phyloP scores from a whole-genome alignment of 2,888 invertebrate genomes.

The Miltochrista miniata region DNA sequence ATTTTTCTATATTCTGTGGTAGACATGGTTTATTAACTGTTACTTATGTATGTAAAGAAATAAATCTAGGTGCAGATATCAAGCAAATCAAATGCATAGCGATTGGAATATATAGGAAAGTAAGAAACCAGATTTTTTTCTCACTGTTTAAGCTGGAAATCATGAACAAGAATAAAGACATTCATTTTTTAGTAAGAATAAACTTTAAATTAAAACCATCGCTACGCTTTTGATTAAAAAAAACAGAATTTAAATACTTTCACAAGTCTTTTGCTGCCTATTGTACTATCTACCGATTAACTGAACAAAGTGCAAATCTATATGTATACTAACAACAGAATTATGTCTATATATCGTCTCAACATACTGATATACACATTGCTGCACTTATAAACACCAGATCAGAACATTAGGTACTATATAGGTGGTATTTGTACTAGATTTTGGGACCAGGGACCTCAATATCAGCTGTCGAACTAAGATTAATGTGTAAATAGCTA shows the following conservation, averaged over 20 bases:
- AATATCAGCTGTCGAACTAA: conserved; percentile 36
- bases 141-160: no score
- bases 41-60: conserved; percentile 39
- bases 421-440: conserved; percentile 56
- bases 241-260: conserved; percentile 10
- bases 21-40: conserved; percentile 27
- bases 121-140: background rate
- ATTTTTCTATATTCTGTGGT: conserved; percentile 31
- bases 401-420: conserved; percentile 24
- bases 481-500: conserved; percentile 42
- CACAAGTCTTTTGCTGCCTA: conserved; percentile 23
- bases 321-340: conserved; percentile 31
- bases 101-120: background rate
- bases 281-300: conserved; percentile 51
- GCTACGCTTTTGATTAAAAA: background rate
- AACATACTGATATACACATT: background rate
- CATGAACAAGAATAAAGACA: no score
- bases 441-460: conserved; percentile 70
- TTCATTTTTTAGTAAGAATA: no score
- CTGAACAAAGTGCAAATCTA: conserved; percentile 49
- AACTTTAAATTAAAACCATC: background rate
- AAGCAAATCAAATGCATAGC: conserved; percentile 6
- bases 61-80: conserved; percentile 28
- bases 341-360: conserved; percentile 17
- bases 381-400: conserved; percentile 9